Base-by-base conservation (phyloP, 2,888 invertebrate genomes). In the Buathra laborator region DNA sequence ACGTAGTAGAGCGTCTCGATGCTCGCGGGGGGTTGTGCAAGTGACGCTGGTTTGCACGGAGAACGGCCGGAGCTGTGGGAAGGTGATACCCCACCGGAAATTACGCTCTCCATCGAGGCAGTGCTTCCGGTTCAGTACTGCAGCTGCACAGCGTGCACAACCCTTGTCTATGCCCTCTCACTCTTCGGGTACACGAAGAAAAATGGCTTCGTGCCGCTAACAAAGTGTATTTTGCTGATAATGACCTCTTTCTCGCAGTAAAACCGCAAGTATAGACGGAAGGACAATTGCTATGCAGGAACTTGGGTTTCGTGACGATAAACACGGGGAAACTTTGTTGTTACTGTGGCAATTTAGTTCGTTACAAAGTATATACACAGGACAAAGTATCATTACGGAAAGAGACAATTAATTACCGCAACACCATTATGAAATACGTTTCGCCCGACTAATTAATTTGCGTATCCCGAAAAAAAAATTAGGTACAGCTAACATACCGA, bases 51-150 rank as follows among this genome's bases (percentile, higher is more conserved):
- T 5, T 46, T 77, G 59, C 48, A 51, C 81, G 68, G 76, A 62
- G 12, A 56, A 46, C 44, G 62, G 72, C 62, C 71, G 48, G 43
- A 56, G 46, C 59, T 66, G 56, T 67, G 81, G 80, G 79, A 85
- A 86, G 77, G 89, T 86, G 89, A 92, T 89, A 89, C 86, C 90
- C 87, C 19, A 62, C 89, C 91, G 92, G 92, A 92, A 92, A 92
- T 92, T 92, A 90, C 90, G 87, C 89, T 90, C 89, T 90, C 87
- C 87, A 83, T 85, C 85, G 87, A 89, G 88, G 87, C 88, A 76
- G 86, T 43, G 84, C 86, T 89, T 91, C 90, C 90, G 89, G 89
- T 89, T 86, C 87, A 84, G 84, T 87, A 85, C 89, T 89, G 48
- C 37, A 53, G 59, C 64, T 16, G 71, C 46, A 84, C 74, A 75